Conservation (phyloP, 2,113 vertebrate species). For the Henicopernis longicauda region DNA sequence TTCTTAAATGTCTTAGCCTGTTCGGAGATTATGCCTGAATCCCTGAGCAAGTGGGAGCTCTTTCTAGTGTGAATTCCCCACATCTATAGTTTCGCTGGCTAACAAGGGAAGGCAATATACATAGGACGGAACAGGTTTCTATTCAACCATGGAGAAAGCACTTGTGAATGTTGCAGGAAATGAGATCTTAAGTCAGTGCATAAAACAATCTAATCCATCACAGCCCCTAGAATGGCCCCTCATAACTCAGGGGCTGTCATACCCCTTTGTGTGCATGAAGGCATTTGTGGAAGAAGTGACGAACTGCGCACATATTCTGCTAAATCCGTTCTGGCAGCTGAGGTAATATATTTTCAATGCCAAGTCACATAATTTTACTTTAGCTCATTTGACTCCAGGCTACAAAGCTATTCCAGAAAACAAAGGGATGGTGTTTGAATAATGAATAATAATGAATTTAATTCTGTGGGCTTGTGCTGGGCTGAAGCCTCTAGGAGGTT, state of each 20-base stretch:
- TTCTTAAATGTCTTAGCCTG: conserved; percentile 46
- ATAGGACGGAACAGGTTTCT: conserved; percentile 57
- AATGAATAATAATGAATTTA: conserved; percentile 80
- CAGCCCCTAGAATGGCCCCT: conserved; percentile 76
- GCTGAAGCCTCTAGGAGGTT: conserved; percentile 56
- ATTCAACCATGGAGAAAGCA: conserved; percentile 73
- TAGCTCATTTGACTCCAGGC: conserved; percentile 81
- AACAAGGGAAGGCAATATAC: conserved; percentile 35
- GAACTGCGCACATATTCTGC: conserved; percentile 73
- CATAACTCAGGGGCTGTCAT: conserved; percentile 78
- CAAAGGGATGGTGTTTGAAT: conserved; percentile 75
- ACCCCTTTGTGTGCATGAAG: conserved; percentile 69
- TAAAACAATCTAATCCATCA: conserved; percentile 85
- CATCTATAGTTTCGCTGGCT: neutral
- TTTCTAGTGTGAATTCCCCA: neutral
- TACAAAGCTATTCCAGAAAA: conserved; percentile 81
- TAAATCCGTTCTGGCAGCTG: conserved; percentile 81
- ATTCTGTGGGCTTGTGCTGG: conserved; percentile 63
- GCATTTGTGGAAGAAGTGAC: conserved; percentile 76
- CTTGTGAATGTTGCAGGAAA: conserved; percentile 82
- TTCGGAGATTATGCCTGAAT: conserved; percentile 31
- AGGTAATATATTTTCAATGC: conserved; percentile 80
- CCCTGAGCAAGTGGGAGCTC: conserved; percentile 33
- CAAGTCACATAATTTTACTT: conserved; percentile 84
- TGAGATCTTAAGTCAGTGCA: conserved; percentile 84